Evolutionary conservation across 2,888 invertebrate species (phyloP), one percentile per base, ranked within the genome.

Genomic region (Zootermopsis nevadensis): DNA sequence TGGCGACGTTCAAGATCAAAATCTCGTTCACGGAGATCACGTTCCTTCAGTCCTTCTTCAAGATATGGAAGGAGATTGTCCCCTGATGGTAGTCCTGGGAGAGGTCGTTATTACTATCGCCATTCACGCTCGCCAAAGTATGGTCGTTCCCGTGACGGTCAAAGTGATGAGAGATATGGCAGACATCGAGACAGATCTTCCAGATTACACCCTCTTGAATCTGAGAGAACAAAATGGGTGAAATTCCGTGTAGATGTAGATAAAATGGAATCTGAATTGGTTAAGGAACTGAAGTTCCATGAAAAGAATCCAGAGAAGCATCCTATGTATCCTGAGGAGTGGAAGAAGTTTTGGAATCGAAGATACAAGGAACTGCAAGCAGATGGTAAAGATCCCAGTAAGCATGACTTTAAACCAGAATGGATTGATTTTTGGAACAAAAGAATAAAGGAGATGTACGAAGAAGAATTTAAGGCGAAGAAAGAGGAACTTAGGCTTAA

Each of bases 331-430:
- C 95, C 95, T 0, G 95, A 96, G 77, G 97, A 97, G 88, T 97
- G 97, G 97, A 96, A 96, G 88, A 94, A 94, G 88, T 97, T 96
- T 88, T 97, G 97, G 97, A 96, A 96, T 88, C 91, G 92, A 19
- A 93, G 96, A 1, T 96, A 95, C 88, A 95, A 95, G 88, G 95
- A 96, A 89, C 90, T 96, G 81, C 95, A 95, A 88, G 89, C 91
- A 87, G 93, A 93, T 88, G 93, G 94, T 79, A 93, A 93, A 88
- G 96, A 97, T 88, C 94, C 95, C 0, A 91, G 94, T 53, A 94
- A 94, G 85, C 93, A 96, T 88, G 96, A 97, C 88, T 97, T 96
- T 88, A 96, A 96, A 86, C 95, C 96, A 0, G 97, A 97, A 87
- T 97, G 97, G 97, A 96, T 96, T 81, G 90, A 93, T 80, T 96